Evolutionary conservation across 1,140 invertebrate species (phyloP), one percentile per base, ranked within the genome.

Genomic region (Philopotamus ludificatus): DNA sequence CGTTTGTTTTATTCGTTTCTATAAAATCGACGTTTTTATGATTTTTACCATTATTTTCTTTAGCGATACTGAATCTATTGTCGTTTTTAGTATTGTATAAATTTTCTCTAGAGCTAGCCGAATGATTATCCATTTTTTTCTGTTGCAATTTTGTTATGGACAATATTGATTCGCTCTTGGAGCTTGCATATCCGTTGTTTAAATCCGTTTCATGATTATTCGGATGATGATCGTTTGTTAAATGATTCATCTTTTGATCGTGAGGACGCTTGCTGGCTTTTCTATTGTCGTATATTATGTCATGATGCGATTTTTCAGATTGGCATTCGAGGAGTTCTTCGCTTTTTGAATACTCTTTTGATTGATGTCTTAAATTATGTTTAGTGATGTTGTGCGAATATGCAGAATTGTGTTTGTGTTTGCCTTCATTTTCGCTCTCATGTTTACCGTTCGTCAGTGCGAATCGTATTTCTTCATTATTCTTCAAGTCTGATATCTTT

Each of bases 151-250:
- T 70, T 1, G 68, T 44, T 22, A 66, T 70, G 2, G 68, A 70
- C 9, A 61, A 45, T 26, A 70, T 23, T 7, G 65, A 70, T 65
- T 66, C 68, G 54, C 65, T 70, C 51, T 51, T 70, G 20, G 68
- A 70, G 39, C 50, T 67, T 8, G 28, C 39, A 39, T 70, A 65
- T 51, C 65, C 62, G 12, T 47, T 50, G 42, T 70, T 62, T 42
- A 55, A 28, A 21, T 67, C 65, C 9, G n/a, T 15, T 42, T 70
- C 63, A n/a, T 60, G 50, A 22, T 51, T 44, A 12, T 50, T 49
- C 4, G 18, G 8, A 10, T 41, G 23, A 39, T 47, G 42, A 21
- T 65, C 54, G 39, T 55, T 22, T 20, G 41, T 41, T n/a, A 26
- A 18, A 12, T 63, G 61, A 4, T 50, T 63, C 45, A 68, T 41